Base-by-base conservation (phyloP, 1,140 invertebrate genomes). In the Bombus ignitus region DNA sequence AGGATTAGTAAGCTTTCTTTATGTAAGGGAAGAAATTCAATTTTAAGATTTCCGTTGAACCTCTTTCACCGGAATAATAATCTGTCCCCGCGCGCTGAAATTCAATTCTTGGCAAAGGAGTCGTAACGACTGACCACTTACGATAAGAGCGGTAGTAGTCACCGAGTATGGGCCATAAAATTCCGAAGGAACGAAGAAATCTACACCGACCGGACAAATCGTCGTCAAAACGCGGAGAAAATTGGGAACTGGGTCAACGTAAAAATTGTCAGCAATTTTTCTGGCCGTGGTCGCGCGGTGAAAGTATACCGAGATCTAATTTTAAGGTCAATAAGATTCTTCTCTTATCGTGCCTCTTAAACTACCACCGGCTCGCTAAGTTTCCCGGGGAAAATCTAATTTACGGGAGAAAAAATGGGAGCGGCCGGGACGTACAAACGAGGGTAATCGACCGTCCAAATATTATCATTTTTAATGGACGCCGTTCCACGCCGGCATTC, bases 391-490 rank as follows among this genome's bases (percentile, higher is more conserved):
- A 12, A 83, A 86, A 80, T 78, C 79, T 87, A 74, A 77, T 87
- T 77, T 80, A 68, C 39, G 42, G 37, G 18, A n/a, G 71, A 28
- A 39, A 44, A 65, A 72, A 82, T 87, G 59, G 44, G 42, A 82
- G 66, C 62, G 79, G 66, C 71, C 73, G 18, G 84, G 5, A 82
- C 72, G 90, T 75, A 57, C n/a, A 53, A 75, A 74, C 68, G 65
- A 57, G 68, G 71, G 59, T 86, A 84, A 84, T 68, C 53, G 81
- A 25, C 53, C 77, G 66, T 81, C 39, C 70, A 89, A 89, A 90
- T 90, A 91, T 90, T 90, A 90, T 87, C 79, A 87, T 90, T 88
- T 90, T 87, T 88, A 90, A 91, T 87, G 75, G 78, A 88, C 72
- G 42, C 42, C 73, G 44, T 84, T 81, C 77, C 75, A 28, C 83